Evolutionary conservation across 1,140 invertebrate genomes (phyloP).

Genomic region (Forficula auricularia): DNA sequence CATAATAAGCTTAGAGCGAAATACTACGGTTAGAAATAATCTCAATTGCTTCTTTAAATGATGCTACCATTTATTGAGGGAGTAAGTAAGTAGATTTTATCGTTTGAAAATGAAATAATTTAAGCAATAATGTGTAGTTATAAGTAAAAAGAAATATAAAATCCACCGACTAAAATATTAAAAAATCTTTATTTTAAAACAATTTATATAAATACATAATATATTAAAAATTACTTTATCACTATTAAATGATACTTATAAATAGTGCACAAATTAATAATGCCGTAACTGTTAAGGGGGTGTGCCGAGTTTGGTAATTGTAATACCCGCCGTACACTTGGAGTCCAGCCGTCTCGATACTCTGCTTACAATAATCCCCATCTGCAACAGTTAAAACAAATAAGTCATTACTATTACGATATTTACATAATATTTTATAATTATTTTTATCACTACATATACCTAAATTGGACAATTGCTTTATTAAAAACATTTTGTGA

Average conservation of each 20-base stretch:
- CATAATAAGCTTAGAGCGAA: too few relatives aligned
- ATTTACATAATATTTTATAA: background rate
- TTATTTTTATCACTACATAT: slow-evolving; percentile 1
- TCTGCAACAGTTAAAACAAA: slow-evolving; percentile 28
- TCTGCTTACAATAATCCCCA: slow-evolving; percentile 70
- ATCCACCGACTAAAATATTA: slow-evolving; percentile 2
- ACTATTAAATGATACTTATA: background rate
- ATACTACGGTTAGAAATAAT: too few relatives aligned
- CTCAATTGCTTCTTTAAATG: too few relatives aligned
- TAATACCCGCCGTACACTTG: slow-evolving; percentile 68
- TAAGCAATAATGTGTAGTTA: too few relatives aligned
- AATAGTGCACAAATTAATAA: too few relatives aligned
- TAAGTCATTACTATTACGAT: background rate
- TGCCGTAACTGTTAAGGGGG: background rate
- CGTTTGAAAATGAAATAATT: too few relatives aligned
- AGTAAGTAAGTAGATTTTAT: too few relatives aligned
- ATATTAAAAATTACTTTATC: background rate
- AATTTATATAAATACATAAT: background rate
- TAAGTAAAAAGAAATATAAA: too few relatives aligned
- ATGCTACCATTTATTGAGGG: too few relatives aligned
- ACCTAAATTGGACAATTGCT: slow-evolving; percentile 3
- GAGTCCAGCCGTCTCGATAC: slow-evolving; percentile 64
- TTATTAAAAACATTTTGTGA: too few relatives aligned
- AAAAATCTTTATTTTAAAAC: background rate
- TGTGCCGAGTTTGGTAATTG: slow-evolving; percentile 25